These are phyloP conservation scores for Mastomys natalensis DNA, from an alignment of 2,113 vertebrate species.

Conservation along the genomic window DNA sequence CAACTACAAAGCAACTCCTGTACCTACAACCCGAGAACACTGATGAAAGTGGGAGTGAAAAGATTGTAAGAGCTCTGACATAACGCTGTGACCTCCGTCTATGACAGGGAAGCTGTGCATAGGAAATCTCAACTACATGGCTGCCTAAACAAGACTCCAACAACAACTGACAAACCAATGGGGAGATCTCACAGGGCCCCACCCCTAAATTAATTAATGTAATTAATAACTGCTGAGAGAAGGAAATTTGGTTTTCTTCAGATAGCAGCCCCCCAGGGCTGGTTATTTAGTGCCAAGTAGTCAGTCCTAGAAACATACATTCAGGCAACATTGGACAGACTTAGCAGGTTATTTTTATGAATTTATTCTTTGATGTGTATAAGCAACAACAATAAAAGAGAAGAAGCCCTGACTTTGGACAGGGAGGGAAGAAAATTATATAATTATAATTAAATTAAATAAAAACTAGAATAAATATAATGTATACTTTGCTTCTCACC, in stretches of 20 bases:
- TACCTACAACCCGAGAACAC: not conserved
- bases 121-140: not conserved
- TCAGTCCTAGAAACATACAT: not conserved
- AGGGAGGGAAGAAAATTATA: not conserved
- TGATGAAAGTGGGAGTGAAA: not conserved
- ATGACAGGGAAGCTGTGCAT: not conserved
- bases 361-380: not conserved
- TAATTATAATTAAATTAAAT: not conserved
- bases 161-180: not conserved
- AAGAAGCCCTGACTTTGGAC: not conserved
- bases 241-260: not conserved
- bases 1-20: not conserved
- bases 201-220: not conserved
- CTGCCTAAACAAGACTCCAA: not conserved
- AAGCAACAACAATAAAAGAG: not conserved
- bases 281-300: not conserved
- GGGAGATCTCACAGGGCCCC: not conserved
- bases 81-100: not conserved
- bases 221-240: not conserved
- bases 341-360: not conserved
- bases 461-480: not conserved
- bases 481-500: not conserved
- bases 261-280: not conserved
- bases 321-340: not conserved
- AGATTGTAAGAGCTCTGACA: not conserved